Evolutionary conservation across 2,888 invertebrate species (phyloP).

Genomic region (Teinopalpus imperialis): DNA sequence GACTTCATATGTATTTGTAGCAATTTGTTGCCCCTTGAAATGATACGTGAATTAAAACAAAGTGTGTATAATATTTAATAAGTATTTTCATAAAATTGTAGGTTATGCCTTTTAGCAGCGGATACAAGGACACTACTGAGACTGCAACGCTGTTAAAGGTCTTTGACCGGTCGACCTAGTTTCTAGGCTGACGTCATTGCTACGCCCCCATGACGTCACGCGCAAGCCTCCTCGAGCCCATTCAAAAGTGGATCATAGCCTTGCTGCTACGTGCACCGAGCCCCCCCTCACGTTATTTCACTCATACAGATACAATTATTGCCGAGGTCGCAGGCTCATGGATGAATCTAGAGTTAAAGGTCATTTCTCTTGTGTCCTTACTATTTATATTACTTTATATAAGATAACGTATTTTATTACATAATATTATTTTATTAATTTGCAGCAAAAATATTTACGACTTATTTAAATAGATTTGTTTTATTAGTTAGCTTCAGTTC

Average conservation of each 20-base stretch:
- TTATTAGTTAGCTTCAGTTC: no score
- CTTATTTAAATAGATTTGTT: no score
- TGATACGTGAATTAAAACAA: no score
- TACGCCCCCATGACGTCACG: slow-evolving; percentile 76
- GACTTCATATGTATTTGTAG: no score
- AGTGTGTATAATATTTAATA: neutral
- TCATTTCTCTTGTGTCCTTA: slow-evolving; percentile 52
- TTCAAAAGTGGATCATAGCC: slow-evolving; percentile 78
- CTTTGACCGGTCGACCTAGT: slow-evolving; percentile 71
- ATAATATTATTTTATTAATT: no score
- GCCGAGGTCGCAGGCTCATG: slow-evolving; percentile 46
- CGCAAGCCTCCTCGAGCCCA: slow-evolving; percentile 66
- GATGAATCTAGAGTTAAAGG: slow-evolving; percentile 46
- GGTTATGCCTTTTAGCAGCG: slow-evolving; percentile 24
- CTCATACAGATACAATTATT: slow-evolving; percentile 37
- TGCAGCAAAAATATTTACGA: no score
- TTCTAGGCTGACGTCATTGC: slow-evolving; percentile 70
- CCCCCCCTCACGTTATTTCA: slow-evolving; percentile 40
- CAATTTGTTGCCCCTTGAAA: no score
- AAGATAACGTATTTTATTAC: no score
- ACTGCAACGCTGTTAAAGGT: slow-evolving; percentile 63
- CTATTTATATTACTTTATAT: slow-evolving; percentile 43
- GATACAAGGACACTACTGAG: slow-evolving; percentile 42
- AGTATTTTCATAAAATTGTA: neutral
- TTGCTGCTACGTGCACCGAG: slow-evolving; percentile 46